These are phyloP conservation scores for Astreopora myriophthalma DNA, from an alignment of 64 coral and sea anemone species.

Conservation along the genomic window DNA sequence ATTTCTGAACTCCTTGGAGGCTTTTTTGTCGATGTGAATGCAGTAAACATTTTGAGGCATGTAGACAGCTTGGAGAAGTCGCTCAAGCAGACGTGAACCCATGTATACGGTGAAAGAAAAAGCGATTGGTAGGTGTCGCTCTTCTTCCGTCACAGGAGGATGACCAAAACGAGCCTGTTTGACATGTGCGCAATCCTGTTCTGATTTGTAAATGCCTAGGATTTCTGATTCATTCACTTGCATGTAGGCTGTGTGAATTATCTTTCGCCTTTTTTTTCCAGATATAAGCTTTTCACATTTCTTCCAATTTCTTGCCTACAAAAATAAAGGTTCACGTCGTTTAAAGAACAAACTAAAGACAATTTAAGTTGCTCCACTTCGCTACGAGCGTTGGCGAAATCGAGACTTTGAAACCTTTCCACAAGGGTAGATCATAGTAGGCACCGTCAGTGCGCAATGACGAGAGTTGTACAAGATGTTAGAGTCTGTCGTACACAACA, in stretches of 20 bases:
- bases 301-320: neutral
- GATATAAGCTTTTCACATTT: constrained; percentile 7
- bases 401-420: too few relatives aligned
- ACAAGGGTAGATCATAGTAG: too few relatives aligned
- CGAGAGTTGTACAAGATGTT: too few relatives aligned
- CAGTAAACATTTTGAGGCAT: constrained; percentile 45
- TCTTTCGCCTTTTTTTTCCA: neutral
- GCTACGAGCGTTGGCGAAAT: too few relatives aligned
- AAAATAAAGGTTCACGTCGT: too few relatives aligned
- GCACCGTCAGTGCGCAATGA: too few relatives aligned
- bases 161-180: neutral
- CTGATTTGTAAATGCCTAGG: neutral
- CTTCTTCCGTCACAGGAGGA: constrained; percentile 1
- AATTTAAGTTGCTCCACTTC: too few relatives aligned
- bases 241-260: neutral
- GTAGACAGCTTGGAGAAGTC: constrained; percentile 29
- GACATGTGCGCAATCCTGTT: neutral
- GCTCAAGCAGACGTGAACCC: neutral
- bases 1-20: neutral
- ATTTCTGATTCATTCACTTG: neutral
- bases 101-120: constrained; percentile 10
- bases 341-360: too few relatives aligned
- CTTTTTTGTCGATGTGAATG: constrained; percentile 37
- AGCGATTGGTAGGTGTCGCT: neutral
- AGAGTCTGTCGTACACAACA: too few relatives aligned